A percentile compares a stretch with the other conserved stretches of the same genome.
Evolutionary conservation across 2,797 vertebrate species (phyloP).

Genomic region (Xenopus petersii): DNA sequence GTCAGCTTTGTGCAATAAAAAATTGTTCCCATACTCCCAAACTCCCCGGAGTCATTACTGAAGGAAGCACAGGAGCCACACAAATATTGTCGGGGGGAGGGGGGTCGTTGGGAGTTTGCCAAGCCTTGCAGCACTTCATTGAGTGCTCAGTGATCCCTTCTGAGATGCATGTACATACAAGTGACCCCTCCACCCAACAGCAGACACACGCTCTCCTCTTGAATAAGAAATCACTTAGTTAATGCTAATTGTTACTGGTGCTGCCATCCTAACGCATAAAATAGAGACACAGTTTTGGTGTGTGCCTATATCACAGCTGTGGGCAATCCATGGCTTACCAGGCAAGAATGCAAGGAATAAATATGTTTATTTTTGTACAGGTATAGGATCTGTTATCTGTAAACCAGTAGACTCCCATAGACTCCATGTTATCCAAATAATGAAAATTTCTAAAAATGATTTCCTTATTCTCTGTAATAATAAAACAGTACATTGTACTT

Average conservation of each 20-base stretch:
- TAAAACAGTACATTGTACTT: no score
- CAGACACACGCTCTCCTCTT: slow-evolving; percentile 31
- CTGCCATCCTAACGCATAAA: not conserved
- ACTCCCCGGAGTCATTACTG: slow-evolving; percentile 41
- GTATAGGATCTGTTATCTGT: no score
- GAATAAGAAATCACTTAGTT: slow-evolving; percentile 41
- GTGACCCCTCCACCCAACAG: slow-evolving; percentile 28
- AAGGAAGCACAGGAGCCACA: slow-evolving; percentile 35
- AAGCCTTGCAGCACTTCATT: slow-evolving; percentile 37
- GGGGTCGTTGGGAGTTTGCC: slow-evolving; percentile 15
- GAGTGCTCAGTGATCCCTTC: slow-evolving; percentile 47
- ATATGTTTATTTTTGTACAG: no score
- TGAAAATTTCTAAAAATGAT: no score
- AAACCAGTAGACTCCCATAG: no score
- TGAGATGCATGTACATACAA: slow-evolving; percentile 45
- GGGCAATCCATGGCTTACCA: not conserved
- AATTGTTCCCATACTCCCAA: slow-evolving; percentile 32
- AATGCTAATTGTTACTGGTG: slow-evolving; percentile 33
- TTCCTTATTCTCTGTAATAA: no score
- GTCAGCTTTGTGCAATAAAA: slow-evolving; percentile 41
- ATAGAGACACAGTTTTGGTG: not conserved
- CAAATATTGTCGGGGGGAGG: slow-evolving; percentile 38
- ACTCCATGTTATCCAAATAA: no score
- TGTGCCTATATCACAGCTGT: not conserved
- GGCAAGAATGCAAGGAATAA: no score